Evolutionary conservation across 2,888 invertebrate species (phyloP).

Genomic region (Catonia carolina): DNA sequence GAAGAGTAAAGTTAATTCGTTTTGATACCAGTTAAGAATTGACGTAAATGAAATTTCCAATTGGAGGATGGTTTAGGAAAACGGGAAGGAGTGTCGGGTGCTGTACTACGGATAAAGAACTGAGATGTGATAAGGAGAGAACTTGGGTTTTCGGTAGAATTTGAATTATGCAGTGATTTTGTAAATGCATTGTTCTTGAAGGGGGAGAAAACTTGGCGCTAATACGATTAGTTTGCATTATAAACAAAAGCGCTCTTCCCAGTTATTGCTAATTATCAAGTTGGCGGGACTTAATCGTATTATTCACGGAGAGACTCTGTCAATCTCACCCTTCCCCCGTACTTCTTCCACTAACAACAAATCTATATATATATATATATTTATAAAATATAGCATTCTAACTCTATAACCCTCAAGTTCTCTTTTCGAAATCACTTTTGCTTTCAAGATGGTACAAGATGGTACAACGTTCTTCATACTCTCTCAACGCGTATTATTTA

Average conservation of each 20-base stretch:
- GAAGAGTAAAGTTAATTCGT: not conserved
- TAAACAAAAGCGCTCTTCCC: slow-evolving; percentile 8
- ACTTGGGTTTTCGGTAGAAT: not conserved
- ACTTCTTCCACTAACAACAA: no score
- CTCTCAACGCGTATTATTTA: no score
- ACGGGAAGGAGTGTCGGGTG: no score
- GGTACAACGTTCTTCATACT: no score
- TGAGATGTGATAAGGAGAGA: no score
- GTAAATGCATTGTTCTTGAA: slow-evolving; percentile 5
- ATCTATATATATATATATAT: no score
- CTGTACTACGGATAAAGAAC: no score
- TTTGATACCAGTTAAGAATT: slow-evolving; percentile 4
- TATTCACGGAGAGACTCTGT: not conserved
- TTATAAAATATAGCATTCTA: no score
- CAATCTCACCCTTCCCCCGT: no score
- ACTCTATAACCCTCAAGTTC: no score
- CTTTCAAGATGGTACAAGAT: no score
- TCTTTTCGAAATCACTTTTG: no score
- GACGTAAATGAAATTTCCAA: slow-evolving; percentile 3
- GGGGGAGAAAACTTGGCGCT: not conserved
- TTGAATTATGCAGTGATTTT: slow-evolving; percentile 14
- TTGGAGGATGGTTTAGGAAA: not conserved
- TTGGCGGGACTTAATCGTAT: slow-evolving; percentile 1
- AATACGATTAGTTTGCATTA: slow-evolving; percentile 9
- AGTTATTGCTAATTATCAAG: slow-evolving; percentile 11